Base-by-base conservation (phyloP, 2,113 vertebrate species). In the Fulica atra region DNA sequence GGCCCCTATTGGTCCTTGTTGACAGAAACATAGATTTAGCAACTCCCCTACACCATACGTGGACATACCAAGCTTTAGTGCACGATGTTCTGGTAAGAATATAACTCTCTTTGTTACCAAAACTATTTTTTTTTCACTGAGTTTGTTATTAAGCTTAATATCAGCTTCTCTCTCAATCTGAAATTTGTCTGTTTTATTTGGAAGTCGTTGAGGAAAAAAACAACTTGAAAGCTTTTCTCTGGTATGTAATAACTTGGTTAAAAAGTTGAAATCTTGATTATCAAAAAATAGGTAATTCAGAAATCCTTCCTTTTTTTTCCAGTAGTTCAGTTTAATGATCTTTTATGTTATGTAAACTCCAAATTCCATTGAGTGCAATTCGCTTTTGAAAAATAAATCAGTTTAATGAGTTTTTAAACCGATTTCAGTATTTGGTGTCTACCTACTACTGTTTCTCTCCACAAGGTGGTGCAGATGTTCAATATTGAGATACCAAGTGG, bases 31-130 rank as follows among this genome's bases (percentile, higher is more conserved):
- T 99, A 97, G 99, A 99, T 97, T 98, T 99, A 98, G 99, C 99
- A 97, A 99, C 99, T 94, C 99, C 99, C 97, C 98, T 99, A 69
- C 99, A 99, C 96, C 99, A 99, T 97, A 99, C 99, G 51, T 99
- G 99, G 99, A 99, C 99, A 88, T 99, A 99, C 97, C 99, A 99
- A 97, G 99, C 99, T 66, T 98, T 99, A 97, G 99, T 99, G 96
- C 99, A 99, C 89, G 99, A 99, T 89, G 99, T 99, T 82, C 98
- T 99, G 99, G 99, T 99, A 98, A 99, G 99, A 60, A 81, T 94
- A 88, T 94, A 88, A 93, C 70, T 82, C 60, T 44, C 84, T 96
- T 96, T 96, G 69, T 80, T 98, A 87, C 46, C 42, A 56, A 93
- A 85, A 77, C 24, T 92, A 6, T 42, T 93, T 57, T 92, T 57